phyloP scores from a whole-genome alignment of 2,113 vertebrate species.

The Gasterosteus aculeatus region DNA sequence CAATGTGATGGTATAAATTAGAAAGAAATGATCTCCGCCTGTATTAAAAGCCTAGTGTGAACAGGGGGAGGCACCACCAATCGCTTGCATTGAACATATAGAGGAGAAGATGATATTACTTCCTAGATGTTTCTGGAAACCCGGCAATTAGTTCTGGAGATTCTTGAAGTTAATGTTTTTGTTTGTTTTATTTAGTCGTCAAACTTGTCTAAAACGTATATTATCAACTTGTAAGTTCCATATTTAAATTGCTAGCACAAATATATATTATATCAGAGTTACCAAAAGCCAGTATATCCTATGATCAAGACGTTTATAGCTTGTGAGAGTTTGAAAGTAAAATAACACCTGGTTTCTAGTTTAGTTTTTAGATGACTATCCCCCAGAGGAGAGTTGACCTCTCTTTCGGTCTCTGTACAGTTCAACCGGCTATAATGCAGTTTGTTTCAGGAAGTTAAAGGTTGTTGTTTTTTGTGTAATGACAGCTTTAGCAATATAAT shows the following conservation, averaged over 20 bases:
- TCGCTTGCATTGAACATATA: not conserved
- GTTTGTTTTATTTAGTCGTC: slow-evolving; percentile 36
- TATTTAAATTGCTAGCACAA: slow-evolving; percentile 68
- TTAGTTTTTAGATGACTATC: slow-evolving; percentile 43
- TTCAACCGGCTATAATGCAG: slow-evolving; percentile 50
- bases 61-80: not conserved
- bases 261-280: slow-evolving; percentile 69
- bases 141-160: not conserved
- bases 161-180: slow-evolving; percentile 17
- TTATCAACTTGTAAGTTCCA: slow-evolving; percentile 54
- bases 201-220: slow-evolving; percentile 75
- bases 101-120: not conserved
- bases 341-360: slow-evolving; percentile 47
- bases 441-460: slow-evolving; percentile 60
- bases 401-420: slow-evolving; percentile 59
- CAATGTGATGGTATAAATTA: not conserved
- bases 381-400: slow-evolving; percentile 68
- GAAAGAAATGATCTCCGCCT: not conserved
- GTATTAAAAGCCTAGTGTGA: not conserved
- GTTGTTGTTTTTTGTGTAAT: slow-evolving; percentile 66
- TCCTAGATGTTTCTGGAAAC: slow-evolving; percentile 23
- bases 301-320: slow-evolving; percentile 66
- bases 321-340: slow-evolving; percentile 56
- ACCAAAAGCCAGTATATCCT: slow-evolving; percentile 66
- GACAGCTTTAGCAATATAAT: slow-evolving; percentile 73